Conservation (phyloP, 2,797 vertebrate species). For the Cephalopachus bancanus region DNA sequence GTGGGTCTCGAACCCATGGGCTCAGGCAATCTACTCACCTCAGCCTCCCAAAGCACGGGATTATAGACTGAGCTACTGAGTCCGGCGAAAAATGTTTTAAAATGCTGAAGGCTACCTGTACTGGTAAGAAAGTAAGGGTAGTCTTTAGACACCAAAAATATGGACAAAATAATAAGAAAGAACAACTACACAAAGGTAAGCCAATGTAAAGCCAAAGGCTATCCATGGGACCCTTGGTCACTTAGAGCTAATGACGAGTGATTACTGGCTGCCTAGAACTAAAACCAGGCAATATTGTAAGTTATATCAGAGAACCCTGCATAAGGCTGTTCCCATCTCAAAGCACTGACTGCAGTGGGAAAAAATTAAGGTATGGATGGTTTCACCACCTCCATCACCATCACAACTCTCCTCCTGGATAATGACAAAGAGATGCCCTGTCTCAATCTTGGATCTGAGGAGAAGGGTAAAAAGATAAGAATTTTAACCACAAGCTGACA, state of each 20-base stretch:
- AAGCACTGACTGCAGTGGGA: background rate
- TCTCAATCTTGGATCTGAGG: background rate
- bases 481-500: background rate
- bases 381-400: background rate
- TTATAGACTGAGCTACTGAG: too few relatives aligned
- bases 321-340: background rate
- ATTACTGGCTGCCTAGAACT: too few relatives aligned
- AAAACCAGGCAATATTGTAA: background rate
- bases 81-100: background rate
- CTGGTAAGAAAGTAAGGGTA: background rate
- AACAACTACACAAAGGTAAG: background rate
- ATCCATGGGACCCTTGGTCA: background rate
- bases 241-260: too few relatives aligned
- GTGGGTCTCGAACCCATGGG: too few relatives aligned
- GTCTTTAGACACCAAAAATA: background rate
- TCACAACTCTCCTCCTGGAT: background rate
- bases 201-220: background rate
- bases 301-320: background rate
- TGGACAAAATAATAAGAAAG: background rate
- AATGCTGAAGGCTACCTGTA: background rate
- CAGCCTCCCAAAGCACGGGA: too few relatives aligned
- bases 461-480: background rate
- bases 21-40: too few relatives aligned
- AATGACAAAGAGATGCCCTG: background rate
- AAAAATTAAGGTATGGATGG: too few relatives aligned